Conservation (phyloP, 2,888 invertebrate species). For the Ectobius pallidus region DNA sequence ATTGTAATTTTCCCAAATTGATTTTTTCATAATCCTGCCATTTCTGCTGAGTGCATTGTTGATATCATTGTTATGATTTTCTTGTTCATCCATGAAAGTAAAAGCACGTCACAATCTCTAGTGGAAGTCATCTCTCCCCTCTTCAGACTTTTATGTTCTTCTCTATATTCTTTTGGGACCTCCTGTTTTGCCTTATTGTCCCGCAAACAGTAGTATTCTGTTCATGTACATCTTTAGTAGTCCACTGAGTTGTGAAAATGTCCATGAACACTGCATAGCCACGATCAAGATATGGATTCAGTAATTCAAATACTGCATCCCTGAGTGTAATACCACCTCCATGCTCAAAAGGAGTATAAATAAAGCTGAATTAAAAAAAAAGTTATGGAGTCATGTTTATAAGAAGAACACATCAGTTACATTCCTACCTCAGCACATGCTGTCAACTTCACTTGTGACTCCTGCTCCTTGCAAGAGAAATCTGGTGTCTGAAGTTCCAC, state of each 20-base stretch:
- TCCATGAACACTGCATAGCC: neutral
- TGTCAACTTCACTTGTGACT: neutral
- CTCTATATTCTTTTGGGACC: no score
- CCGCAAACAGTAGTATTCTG: neutral
- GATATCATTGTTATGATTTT: no score
- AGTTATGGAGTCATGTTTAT: neutral
- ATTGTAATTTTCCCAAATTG: no score
- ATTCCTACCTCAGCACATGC: neutral
- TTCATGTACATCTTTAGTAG: neutral
- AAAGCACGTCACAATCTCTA: no score
- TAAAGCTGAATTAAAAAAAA: no score
- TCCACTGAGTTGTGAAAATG: neutral
- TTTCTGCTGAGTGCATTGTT: no score
- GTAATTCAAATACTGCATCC: neutral
- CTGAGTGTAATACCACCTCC: neutral
- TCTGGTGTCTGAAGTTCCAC: slow-evolving; percentile 8
- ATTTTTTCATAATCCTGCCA: no score
- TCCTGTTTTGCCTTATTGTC: no score
- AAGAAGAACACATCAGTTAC: neutral
- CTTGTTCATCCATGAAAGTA: no score
- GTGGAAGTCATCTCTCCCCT: no score
- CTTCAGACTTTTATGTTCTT: no score
- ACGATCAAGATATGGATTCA: neutral
- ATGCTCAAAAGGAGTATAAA: no score
- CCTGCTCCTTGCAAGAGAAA: slow-evolving; percentile 18